Evolutionary conservation across 2,888 invertebrate genomes (phyloP).

Genomic region (Oxytorus armatus): DNA sequence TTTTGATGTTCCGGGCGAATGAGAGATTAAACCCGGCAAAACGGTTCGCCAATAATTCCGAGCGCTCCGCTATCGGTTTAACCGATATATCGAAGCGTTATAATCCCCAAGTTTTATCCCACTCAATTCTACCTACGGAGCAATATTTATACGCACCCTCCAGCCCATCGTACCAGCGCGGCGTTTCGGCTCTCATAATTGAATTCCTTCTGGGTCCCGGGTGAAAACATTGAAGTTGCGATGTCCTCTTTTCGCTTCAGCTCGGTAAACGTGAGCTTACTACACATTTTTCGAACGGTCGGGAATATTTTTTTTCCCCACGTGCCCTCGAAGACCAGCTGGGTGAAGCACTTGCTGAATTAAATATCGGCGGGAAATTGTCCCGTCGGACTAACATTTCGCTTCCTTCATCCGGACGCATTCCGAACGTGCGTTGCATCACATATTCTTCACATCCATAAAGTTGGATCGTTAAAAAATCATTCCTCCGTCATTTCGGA

Average conservation of each 20-base stretch:
- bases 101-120: slow-evolving; percentile 6
- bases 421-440: no score
- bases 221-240: slow-evolving; percentile 21
- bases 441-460: no score
- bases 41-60: slow-evolving; percentile 14
- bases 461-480: no score
- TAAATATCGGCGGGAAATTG: slow-evolving; percentile 16
- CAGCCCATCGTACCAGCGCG: background rate
- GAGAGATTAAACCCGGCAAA: slow-evolving; percentile 1
- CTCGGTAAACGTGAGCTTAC: slow-evolving; percentile 5
- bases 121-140: background rate
- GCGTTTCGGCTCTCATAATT: slow-evolving; percentile 63
- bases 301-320: slow-evolving; percentile 21
- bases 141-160: background rate
- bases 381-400: background rate
- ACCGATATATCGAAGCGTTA: slow-evolving; percentile 19
- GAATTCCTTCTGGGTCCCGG: slow-evolving; percentile 63
- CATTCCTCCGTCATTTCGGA: no score
- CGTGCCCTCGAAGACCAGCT: background rate
- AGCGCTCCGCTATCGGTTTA: background rate
- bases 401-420: no score
- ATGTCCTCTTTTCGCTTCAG: slow-evolving; percentile 22
- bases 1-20: background rate
- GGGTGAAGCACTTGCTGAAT: slow-evolving; percentile 8
- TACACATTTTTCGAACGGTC: background rate